phyloP scores from a whole-genome alignment of 2,888 invertebrate species.

The Himalopsyche kuldschensis region DNA sequence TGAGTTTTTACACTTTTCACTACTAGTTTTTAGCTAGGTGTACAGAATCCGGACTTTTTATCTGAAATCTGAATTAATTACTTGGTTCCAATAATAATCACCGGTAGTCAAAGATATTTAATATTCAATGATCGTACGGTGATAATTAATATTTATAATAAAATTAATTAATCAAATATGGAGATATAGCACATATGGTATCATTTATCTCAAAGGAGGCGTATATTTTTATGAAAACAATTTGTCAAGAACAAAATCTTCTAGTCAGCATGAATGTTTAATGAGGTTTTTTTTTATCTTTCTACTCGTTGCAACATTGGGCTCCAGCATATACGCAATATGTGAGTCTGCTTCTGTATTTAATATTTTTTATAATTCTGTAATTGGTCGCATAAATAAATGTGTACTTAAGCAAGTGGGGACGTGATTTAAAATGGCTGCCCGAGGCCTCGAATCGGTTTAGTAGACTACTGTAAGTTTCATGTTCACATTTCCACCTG shows the following conservation, averaged over 20 bases:
- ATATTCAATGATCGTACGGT: no score
- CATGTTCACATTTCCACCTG: neutral
- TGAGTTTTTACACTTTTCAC: no score
- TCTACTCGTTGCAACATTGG: no score
- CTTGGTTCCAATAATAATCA: no score
- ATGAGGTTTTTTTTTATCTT: neutral
- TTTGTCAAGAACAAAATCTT: neutral
- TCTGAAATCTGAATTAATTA: no score
- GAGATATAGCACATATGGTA: no score
- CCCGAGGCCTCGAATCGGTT: neutral
- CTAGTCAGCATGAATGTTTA: neutral
- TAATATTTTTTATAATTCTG: neutral
- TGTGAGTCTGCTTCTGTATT: neutral
- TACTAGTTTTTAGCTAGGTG: no score
- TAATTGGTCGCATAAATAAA: neutral
- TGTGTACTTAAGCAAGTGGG: neutral
- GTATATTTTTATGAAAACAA: neutral
- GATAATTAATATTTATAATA: no score
- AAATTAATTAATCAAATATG: no score
- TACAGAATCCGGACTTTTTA: no score
- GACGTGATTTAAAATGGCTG: neutral
- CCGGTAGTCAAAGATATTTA: no score
- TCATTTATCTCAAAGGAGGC: neutral
- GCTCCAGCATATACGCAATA: neutral
- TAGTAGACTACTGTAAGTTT: neutral